Conservation (phyloP, 1,140 invertebrate genomes). For the Hirudo medicinalis region DNA sequence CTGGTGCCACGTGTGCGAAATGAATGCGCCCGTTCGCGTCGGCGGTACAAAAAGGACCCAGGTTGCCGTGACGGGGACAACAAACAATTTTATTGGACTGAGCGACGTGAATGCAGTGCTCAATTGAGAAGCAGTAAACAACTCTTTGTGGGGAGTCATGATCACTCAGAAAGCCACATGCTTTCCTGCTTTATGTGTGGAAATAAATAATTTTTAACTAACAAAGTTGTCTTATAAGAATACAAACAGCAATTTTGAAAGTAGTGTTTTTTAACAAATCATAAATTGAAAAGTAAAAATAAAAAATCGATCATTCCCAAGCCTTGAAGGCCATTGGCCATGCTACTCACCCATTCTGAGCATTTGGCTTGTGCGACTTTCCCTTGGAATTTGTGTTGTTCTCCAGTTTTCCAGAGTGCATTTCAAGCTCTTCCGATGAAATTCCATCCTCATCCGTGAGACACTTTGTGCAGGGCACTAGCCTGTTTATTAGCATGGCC, state of each 20-base stretch:
- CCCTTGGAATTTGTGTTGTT: neutral
- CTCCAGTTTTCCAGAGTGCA: neutral
- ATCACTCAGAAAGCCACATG: neutral
- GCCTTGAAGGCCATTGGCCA: neutral
- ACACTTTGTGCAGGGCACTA: conserved; percentile 82
- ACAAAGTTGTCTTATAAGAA: neutral
- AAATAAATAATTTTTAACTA: neutral
- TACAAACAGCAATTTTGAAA: neutral
- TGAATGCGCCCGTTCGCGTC: conserved; percentile 55
- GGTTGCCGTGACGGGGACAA: conserved; percentile 32
- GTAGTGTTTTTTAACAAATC: neutral
- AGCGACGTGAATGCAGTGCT: conserved; percentile 82
- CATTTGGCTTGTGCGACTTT: neutral
- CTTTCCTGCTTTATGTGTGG: conserved; percentile 4
- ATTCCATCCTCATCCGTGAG: conserved; percentile 41
- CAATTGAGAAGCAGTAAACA: conserved; percentile 59
- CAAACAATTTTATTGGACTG: conserved; percentile 47
- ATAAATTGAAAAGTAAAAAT: neutral
- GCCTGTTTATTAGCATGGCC: conserved; percentile 78
- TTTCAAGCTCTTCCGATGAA: conserved; percentile 29
- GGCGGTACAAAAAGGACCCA: conserved; percentile 31
- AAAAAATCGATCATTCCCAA: neutral
- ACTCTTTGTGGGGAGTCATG: conserved; percentile 15
- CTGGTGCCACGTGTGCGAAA: conserved; percentile 63
- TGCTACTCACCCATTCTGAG: neutral